Evolutionary conservation across 2,113 vertebrate genomes (phyloP).

Genomic region (Apteryx owenii): DNA sequence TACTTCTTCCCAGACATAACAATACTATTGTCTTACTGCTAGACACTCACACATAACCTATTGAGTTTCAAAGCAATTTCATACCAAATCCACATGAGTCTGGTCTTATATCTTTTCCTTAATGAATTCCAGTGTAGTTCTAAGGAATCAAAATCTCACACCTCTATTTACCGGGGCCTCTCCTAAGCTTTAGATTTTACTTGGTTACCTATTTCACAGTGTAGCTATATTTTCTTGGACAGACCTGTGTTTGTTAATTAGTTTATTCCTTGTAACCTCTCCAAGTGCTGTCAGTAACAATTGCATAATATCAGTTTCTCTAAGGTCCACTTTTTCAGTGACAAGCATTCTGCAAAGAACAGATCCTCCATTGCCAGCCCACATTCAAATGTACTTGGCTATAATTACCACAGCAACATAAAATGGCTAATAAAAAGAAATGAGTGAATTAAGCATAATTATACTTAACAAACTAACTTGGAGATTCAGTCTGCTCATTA

Average conservation of each 20-base stretch:
- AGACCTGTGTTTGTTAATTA: background rate
- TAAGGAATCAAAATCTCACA: background rate
- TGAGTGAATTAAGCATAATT: background rate
- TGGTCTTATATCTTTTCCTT: background rate
- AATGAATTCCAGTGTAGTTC: background rate
- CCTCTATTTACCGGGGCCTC: background rate
- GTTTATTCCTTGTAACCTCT: background rate
- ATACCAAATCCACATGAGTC: background rate
- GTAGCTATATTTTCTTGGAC: background rate
- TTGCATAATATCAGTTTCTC: background rate
- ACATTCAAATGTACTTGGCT: background rate
- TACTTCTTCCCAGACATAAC: background rate
- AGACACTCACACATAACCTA: background rate
- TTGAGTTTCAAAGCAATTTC: background rate
- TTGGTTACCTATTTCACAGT: background rate
- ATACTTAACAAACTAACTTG: background rate
- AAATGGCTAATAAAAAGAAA: conserved; percentile 33
- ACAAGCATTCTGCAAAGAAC: background rate
- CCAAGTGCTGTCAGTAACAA: background rate
- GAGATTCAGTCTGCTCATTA: background rate
- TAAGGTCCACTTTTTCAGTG: background rate
- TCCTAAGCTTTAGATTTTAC: background rate
- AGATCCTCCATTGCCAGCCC: background rate
- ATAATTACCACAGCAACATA: background rate
- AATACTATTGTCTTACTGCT: background rate